Evolutionary conservation across 1,140 invertebrate genomes (phyloP).

Genomic region (Pygmarrhopalites habei): DNA sequence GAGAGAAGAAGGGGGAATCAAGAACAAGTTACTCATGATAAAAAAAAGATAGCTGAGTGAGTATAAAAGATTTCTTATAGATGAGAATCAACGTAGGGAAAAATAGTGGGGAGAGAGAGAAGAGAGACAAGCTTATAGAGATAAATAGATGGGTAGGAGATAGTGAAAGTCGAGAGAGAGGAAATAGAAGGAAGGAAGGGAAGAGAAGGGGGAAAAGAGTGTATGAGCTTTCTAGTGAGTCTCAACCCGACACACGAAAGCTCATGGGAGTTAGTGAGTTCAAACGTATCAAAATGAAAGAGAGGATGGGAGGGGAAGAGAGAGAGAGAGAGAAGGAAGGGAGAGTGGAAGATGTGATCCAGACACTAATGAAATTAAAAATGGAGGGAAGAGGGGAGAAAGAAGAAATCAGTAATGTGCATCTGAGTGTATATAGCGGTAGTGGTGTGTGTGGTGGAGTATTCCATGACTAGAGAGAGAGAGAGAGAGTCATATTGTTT

Average conservation of each 20-base stretch:
- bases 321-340: no score
- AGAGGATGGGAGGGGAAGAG: conserved; percentile 21
- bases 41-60: conserved; percentile 6
- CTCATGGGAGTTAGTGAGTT: conserved; percentile 24
- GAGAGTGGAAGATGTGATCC: conserved; percentile 31
- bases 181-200: conserved; percentile 5
- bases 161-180: conserved; percentile 10
- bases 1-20: background rate
- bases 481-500: conserved; percentile 16
- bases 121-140: background rate
- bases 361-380: conserved; percentile 39
- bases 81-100: background rate
- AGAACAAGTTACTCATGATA: background rate
- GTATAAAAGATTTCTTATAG: background rate
- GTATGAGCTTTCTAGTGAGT: background rate
- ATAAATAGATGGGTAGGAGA: conserved; percentile 7
- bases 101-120: background rate
- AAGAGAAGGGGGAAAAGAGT: conserved; percentile 7
- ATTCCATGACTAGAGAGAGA: conserved; percentile 17
- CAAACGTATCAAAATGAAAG: conserved; percentile 36
- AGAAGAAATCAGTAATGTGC: conserved; percentile 1
- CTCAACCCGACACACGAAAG: conserved; percentile 5
- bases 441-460: no score
- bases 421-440: no score
- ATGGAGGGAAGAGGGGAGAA: conserved; percentile 25